phyloP scores from a whole-genome alignment of 2,113 vertebrate genomes.

The rabbit (Oryctolagus cuniculus) region mOryCun1.1 NC_091435.1:25420001-25420500 shows the following conservation, averaged over 20 bases:
- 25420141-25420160: neutral
- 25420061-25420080: neutral
- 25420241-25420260: neutral
- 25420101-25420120: slow-evolving; percentile 45
- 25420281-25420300: neutral
- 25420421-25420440: neutral
- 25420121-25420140: slow-evolving; percentile 9
- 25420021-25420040: neutral
- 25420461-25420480: neutral
- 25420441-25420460: neutral
- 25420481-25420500: neutral
- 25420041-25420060: neutral
- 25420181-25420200: neutral
- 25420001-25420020: neutral
- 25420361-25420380: neutral
- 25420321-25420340: neutral
- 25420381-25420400: neutral
- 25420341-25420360: neutral
- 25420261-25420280: slow-evolving; percentile 37
- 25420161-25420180: neutral
- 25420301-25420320: neutral
- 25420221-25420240: slow-evolving; percentile 20
- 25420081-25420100: neutral
- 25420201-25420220: slow-evolving; percentile 18
- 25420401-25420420: neutral